phyloP scores from a whole-genome alignment of 2,888 invertebrate genomes.

The Apodemia mormo region DNA sequence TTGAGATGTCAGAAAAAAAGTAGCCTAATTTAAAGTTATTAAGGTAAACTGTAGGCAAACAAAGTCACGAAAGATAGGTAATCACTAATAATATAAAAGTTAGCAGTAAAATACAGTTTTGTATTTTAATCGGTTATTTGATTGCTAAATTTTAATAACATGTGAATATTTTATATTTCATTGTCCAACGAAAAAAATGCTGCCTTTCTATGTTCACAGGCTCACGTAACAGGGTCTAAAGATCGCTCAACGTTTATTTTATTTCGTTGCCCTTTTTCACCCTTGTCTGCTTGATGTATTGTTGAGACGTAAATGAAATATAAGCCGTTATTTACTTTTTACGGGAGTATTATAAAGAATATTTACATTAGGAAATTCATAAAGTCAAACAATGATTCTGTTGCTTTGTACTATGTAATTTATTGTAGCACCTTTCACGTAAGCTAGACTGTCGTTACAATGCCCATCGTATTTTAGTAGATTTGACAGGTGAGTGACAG shows the following conservation, averaged over 20 bases:
- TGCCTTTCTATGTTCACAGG: slow-evolving; percentile 2
- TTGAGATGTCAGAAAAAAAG: too few relatives aligned
- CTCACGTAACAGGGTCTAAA: slow-evolving; percentile 49
- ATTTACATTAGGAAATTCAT: slow-evolving; percentile 12
- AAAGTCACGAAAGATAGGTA: too few relatives aligned
- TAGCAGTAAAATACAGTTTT: too few relatives aligned
- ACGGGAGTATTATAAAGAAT: slow-evolving; percentile 18
- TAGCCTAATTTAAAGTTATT: too few relatives aligned
- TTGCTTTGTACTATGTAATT: slow-evolving; percentile 5
- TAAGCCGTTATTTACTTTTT: slow-evolving; percentile 58
- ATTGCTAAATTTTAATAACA: too few relatives aligned
- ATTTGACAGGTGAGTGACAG: slow-evolving; percentile 1
- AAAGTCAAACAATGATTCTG: slow-evolving; percentile 15
- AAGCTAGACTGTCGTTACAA: background rate
- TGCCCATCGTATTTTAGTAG: background rate
- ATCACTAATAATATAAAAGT: too few relatives aligned
- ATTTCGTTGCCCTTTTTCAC: slow-evolving; percentile 64
- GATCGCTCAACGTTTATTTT: slow-evolving; percentile 72
- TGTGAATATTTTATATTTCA: background rate
- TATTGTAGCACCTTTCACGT: slow-evolving; percentile 1
- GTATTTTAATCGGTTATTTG: too few relatives aligned
- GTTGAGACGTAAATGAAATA: slow-evolving; percentile 72
- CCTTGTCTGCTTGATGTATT: slow-evolving; percentile 75
- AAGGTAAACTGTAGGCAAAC: too few relatives aligned
- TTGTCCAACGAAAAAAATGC: background rate